These are phyloP conservation scores for Sciaenops ocellatus DNA, from an alignment of 2,797 vertebrate genomes.

Conservation along the genomic window DNA sequence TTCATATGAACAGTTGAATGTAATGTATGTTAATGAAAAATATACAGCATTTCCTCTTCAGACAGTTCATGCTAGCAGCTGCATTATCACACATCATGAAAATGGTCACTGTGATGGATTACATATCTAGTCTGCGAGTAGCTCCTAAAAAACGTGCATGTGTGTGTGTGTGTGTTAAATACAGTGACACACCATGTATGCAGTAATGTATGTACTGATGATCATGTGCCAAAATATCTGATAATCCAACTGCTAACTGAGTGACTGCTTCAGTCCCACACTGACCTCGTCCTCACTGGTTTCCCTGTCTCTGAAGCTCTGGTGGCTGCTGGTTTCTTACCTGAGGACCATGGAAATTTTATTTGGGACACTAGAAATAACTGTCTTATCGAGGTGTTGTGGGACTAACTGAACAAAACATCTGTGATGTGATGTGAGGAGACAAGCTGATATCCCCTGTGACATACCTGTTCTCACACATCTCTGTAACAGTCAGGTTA, in stretches of 20 bases:
- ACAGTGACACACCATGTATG: not conserved
- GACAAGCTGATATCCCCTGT: slow-evolving; percentile 6
- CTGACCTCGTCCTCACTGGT: not conserved
- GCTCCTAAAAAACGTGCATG: no score
- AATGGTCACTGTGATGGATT: no score
- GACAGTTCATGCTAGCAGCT: no score
- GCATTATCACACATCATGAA: no score
- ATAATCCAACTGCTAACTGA: not conserved
- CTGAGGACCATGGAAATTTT: not conserved
- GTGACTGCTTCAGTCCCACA: not conserved
- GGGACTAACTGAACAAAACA: slow-evolving; percentile 10
- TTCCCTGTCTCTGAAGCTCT: not conserved
- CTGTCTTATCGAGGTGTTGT: not conserved
- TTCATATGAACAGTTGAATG: no score
- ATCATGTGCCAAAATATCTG: not conserved
- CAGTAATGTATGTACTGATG: not conserved
- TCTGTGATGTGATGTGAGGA: not conserved
- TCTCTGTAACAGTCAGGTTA: not conserved
- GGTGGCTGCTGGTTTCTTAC: not conserved
- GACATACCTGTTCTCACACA: not conserved
- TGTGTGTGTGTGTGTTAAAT: not conserved
- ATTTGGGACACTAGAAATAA: not conserved
- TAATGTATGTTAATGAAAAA: no score
- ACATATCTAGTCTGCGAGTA: no score
- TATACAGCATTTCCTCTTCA: no score